These are phyloP conservation scores for human DNA, from an alignment of 2,113 vertebrate genomes.

Conservation along the genomic window DNA sequence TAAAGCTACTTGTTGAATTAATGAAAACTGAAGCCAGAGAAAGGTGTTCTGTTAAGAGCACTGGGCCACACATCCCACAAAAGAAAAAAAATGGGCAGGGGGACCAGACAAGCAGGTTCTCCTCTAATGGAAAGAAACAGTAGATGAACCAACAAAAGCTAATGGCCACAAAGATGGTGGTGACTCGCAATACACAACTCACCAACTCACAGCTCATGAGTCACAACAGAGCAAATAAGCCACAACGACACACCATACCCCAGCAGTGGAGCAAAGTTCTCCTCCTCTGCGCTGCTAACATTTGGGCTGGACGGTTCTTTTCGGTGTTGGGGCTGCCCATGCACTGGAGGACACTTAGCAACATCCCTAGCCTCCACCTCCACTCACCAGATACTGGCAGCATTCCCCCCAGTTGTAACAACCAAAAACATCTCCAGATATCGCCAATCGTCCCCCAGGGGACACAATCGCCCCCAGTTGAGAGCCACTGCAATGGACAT, in stretches of 20 bases:
- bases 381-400: rapidly evolving
- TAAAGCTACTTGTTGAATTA: neutral
- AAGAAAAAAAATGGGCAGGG: neutral
- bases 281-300: rapidly evolving
- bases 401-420: neutral
- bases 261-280: neutral
- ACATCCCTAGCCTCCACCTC: neutral
- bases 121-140: neutral
- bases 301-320: neutral
- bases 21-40: neutral
- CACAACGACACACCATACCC: neutral
- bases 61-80: neutral
- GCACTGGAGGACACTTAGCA: rapidly evolving
- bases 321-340: too few species aligned
- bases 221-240: neutral
- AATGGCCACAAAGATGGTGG: neutral
- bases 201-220: neutral
- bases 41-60: neutral
- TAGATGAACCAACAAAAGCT: neutral
- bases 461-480: neutral
- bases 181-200: neutral
- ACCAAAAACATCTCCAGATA: neutral
- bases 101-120: neutral
- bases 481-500: neutral
- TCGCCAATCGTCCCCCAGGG: neutral